These are phyloP conservation scores for Apotomis betuletana DNA, from an alignment of 2,888 invertebrate species.

Conservation along the genomic window DNA sequence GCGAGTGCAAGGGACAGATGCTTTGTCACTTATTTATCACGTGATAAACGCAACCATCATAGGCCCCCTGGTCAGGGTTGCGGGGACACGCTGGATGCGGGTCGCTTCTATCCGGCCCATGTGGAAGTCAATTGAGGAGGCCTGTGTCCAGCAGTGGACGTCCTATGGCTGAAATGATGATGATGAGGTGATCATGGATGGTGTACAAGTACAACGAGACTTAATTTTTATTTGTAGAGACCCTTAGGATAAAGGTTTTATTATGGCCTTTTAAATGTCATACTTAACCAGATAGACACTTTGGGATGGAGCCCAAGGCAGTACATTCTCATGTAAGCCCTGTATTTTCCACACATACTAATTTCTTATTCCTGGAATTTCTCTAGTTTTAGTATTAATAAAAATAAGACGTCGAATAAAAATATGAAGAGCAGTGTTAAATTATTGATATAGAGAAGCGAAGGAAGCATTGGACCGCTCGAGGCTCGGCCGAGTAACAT, in stretches of 20 bases:
- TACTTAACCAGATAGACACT: neutral
- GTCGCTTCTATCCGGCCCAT: no score
- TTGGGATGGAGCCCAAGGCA: neutral
- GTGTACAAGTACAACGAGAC: neutral
- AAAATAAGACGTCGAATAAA: slow-evolving; percentile 15
- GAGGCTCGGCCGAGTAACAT: slow-evolving; percentile 41
- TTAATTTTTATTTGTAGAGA: neutral
- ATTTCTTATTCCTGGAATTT: neutral
- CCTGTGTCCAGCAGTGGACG: no score
- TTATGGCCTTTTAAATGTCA: neutral
- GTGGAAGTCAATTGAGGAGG: no score
- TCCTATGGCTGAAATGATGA: no score
- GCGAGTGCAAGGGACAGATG: no score
- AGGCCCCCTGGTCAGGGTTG: no score
- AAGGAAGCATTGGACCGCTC: slow-evolving; percentile 40
- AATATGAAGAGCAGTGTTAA: slow-evolving; percentile 36
- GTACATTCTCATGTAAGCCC: neutral
- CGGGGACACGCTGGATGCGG: no score
- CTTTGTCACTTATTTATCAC: no score
- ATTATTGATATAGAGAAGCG: slow-evolving; percentile 48
- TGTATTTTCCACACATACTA: neutral
- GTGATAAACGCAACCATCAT: no score
- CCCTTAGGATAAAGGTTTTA: neutral
- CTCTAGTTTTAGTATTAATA: slow-evolving; percentile 1
- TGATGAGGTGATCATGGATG: no score